These are phyloP conservation scores for Xiphorhynchus elegans DNA, from an alignment of 2,113 vertebrate species.

Conservation along the genomic window DNA sequence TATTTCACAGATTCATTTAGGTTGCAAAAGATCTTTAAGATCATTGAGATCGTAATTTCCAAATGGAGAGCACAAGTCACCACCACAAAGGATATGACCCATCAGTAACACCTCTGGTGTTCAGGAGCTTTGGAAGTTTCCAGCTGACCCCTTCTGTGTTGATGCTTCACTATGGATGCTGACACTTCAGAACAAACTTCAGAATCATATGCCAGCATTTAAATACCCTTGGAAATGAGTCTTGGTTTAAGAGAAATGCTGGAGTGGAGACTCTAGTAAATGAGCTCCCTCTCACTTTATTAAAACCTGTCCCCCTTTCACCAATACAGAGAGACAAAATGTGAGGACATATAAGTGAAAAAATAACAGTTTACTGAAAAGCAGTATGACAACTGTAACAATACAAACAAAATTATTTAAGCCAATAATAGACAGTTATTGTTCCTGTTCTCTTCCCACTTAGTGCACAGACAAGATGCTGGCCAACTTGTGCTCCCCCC, in stretches of 20 bases:
- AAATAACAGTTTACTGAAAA: background rate
- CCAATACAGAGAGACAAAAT: background rate
- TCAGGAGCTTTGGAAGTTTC: background rate
- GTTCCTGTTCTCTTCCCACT: background rate
- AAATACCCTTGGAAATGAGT: background rate
- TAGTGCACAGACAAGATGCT: background rate
- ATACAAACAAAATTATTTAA: background rate
- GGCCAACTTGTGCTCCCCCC: background rate
- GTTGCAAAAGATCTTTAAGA: background rate
- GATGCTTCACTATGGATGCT: background rate
- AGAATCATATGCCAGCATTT: background rate
- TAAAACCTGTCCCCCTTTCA: background rate
- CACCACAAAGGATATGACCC: background rate
- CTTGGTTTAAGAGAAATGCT: background rate
- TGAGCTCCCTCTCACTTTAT: background rate
- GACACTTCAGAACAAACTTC: background rate
- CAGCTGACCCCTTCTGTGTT: background rate
- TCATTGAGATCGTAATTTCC: background rate
- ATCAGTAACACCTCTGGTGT: background rate
- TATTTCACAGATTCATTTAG: background rate
- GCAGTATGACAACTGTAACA: background rate
- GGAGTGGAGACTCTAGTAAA: background rate
- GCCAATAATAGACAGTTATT: background rate
- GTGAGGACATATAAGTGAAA: background rate
- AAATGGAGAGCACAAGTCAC: fast-evolving